Evolutionary conservation across 2,888 invertebrate genomes (phyloP).

Genomic region (Anorthoa munda): DNA sequence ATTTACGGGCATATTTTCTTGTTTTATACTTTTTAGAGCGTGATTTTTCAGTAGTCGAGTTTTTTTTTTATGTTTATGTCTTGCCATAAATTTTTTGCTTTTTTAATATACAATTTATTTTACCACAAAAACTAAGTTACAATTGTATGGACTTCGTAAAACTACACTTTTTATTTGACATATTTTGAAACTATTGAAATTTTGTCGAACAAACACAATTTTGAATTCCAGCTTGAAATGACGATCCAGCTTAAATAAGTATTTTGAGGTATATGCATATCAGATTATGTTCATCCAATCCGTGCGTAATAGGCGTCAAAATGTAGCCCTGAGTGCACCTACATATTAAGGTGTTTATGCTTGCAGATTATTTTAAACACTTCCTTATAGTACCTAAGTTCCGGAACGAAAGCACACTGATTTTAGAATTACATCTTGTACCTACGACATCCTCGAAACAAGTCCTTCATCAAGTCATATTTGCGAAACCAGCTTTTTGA

Average conservation of each 20-base stretch:
- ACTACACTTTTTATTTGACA: conserved; percentile 21
- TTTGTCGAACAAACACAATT: conserved; percentile 1
- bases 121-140: neutral
- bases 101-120: conserved; percentile 1
- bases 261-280: neutral
- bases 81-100: neutral
- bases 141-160: neutral
- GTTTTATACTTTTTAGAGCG: too few species aligned
- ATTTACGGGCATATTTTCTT: too few species aligned
- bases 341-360: neutral
- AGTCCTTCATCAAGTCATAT: neutral
- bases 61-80: neutral
- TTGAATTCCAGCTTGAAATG: neutral
- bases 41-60: too few species aligned
- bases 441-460: neutral
- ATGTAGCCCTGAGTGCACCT: neutral
- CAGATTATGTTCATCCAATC: neutral
- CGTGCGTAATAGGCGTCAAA: neutral
- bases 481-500: neutral
- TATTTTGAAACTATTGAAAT: neutral
- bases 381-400: neutral
- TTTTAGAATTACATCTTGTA: too few species aligned
- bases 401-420: neutral
- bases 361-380: neutral
- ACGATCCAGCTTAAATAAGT: neutral